These are phyloP conservation scores for Nymphalis c-album DNA, from an alignment of 2,888 invertebrate genomes.

Conservation along the genomic window DNA sequence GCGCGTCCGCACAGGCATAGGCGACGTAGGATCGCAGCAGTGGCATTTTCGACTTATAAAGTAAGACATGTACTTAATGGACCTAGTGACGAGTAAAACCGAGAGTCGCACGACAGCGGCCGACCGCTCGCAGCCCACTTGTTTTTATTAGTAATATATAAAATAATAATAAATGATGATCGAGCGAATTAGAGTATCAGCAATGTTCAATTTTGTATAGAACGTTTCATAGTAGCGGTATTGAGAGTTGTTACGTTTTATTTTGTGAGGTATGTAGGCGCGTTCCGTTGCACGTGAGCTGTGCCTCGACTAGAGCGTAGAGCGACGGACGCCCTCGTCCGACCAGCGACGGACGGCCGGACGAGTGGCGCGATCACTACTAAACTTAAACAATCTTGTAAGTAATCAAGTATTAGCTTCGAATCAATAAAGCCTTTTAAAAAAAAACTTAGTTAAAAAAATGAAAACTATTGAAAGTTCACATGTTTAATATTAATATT, in stretches of 20 bases:
- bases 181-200: conserved; percentile 76
- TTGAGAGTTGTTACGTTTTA: conserved; percentile 77
- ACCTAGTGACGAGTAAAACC: conserved; percentile 65
- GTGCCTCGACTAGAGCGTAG: conserved; percentile 40
- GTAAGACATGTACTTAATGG: conserved; percentile 77
- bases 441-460: conserved; percentile 74
- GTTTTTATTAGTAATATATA: conserved; percentile 60
- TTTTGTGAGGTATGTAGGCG: conserved; percentile 66
- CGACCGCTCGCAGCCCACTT: conserved; percentile 70
- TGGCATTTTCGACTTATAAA: conserved; percentile 78
- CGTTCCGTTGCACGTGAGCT: conserved; percentile 49
- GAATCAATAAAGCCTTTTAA: conserved; percentile 80
- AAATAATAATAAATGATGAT: conserved; percentile 46
- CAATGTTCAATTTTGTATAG: conserved; percentile 81
- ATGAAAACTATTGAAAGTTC: conserved; percentile 75
- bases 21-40: conserved; percentile 78
- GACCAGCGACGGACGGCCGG: conserved; percentile 30
- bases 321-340: conserved; percentile 39
- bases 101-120: conserved; percentile 58
- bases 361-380: conserved; percentile 62
- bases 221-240: conserved; percentile 79
- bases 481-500: conserved; percentile 74
- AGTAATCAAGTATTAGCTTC: conserved; percentile 82
- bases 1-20: conserved; percentile 55
- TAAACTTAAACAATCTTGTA: conserved; percentile 79